Base-by-base conservation (phyloP, 2,797 vertebrate genomes). In the Mus caroli region DNA sequence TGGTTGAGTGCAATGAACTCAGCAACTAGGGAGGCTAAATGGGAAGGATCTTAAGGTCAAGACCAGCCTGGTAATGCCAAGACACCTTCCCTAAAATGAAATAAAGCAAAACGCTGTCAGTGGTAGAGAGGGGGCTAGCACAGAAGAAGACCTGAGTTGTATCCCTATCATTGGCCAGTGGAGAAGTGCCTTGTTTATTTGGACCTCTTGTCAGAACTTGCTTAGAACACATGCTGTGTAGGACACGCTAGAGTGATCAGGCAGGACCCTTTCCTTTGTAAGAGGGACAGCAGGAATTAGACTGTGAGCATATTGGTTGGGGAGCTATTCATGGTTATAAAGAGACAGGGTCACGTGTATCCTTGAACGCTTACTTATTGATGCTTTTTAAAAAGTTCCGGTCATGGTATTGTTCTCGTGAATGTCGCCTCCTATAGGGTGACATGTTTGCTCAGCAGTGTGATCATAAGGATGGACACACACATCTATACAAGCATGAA, bases 291-390 rank as follows among this genome's bases (percentile, higher is more conserved):
- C 67, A 3, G 60, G 22, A 69, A 40, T 64, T 52, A 6, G 54
- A 85, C 31, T 67, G 24, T 2, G 50, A 82, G 24, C n/a, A 31
- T 24, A 6, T 43, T 91, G 56, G 82, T 52, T 91, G 50, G 82
- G 56, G 19, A 40, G 34, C 15, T 52, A 40, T 4, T 50, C 46
- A 8, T 52, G 62, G 73, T 62, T 93, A 1, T 77, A 95, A 60
- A 92, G 17, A 94, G 90, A 78, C 17, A 88, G 37, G 28, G 82
- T 78, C 69, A 56, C 28, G 46, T 80, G 75, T 87, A 24, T 31
- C 83, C 67, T 94, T 91, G 11, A 64, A 75, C 64, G n/a, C 50
- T 28, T 96, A 40, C 75, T 77, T 93, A 28, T 86, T 82, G 75
- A 46, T 73, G 26, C 37, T 9, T n/a, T 58, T 90, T 77, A 62